Base-by-base conservation (phyloP, 2,888 invertebrate species). In the Oasisia sp. region DNA sequence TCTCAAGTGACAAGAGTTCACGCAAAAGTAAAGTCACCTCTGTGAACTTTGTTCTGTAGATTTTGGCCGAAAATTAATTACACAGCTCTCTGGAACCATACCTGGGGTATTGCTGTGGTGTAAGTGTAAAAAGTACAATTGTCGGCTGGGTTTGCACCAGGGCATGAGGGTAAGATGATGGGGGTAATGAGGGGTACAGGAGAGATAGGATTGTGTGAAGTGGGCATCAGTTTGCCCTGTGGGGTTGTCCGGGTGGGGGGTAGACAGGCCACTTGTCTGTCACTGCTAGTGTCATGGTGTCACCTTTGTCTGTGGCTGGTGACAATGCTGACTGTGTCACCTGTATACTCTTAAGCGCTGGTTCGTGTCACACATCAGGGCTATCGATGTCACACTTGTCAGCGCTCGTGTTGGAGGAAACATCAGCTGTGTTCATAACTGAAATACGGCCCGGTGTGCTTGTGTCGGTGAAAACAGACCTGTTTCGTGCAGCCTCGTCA, bases 61-160 rank as follows among this genome's bases (percentile, higher is more conserved):
- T n/a, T 74, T 19, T 7, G 14, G 74, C 3, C 7, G 74, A 74
- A 5, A 74, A 74, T 74, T 74, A 74, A 74, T 74, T 74, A 74
- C n/a, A 74, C n/a, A 27, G 74, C n/a, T 27, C 2, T 5, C 27
- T 3, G 74, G 27, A 27, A 74, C 19, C 27, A 19, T 3, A 27
- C 74, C 74, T 27, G 27, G 74, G 50, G 27, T 74, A 74, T n/a
- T 27, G 74, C 27, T 27, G 7, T 74, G 74, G 74, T 74, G 74
- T 74, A 74, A 74, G 74, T 74, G 74, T 74, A 74, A 74, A 74
- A 74, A 74, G 74, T 27, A 74, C 74, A 74, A 19, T 74, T 74
- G 74, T 74, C 27, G 27, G n/a, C 27, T 19, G 3, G 74, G 74
- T 27, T 74, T 74, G 74, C 27, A 0, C 27, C 27, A 4, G 27